Base-by-base conservation (phyloP, 2,113 vertebrate species). In the Dipodomys stephensi region DNA sequence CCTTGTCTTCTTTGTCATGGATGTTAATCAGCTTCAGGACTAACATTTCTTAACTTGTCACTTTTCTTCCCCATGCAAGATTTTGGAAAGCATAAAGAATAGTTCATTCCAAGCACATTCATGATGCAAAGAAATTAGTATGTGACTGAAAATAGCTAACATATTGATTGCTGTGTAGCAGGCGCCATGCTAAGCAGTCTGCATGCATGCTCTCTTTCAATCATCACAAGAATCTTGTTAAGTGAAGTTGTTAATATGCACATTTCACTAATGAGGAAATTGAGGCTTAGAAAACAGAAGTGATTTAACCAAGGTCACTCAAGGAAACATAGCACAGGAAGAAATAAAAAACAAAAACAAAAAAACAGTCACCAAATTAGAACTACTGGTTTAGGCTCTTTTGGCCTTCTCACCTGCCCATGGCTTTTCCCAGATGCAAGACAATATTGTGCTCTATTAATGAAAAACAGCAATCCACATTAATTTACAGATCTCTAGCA, bases 21-120 rank as follows among this genome's bases (percentile, higher is more conserved):
- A 44, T 76, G 12, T 67, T 53, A 79, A 64, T 95, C 39, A 83
- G 32, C 25, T 88, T 79, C 83, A 39, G 65, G 89, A 3, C 91
- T 71, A 94, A 90, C 49, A 90, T 90, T 94, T 87, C 53, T 60
- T 49, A 86, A 23, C 68, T 94, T 94, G 11, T 67, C 10, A 49
- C n/a, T 71, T 93, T 60, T 23, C 23, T 87, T 87, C 35, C 68
- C 53, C n/a, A 35, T 46, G 27, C 83, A 94, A 91, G 32, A 35
- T 90, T 87, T 93, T 96, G 72, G 49, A 90, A 93, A 69, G 30
- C 11, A 32, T 7, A 67, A 32, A 18, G 6, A 11, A 76, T 90
- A 90, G 53, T 46, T 91, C 39, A 69, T 74, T 92, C 22, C 22
- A 18, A 94, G 64, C 25, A 81, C 1, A 76, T 68, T 73, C 18